Evolutionary conservation across 1,140 invertebrate genomes (phyloP).

Genomic region (Chironomus tepperi): DNA sequence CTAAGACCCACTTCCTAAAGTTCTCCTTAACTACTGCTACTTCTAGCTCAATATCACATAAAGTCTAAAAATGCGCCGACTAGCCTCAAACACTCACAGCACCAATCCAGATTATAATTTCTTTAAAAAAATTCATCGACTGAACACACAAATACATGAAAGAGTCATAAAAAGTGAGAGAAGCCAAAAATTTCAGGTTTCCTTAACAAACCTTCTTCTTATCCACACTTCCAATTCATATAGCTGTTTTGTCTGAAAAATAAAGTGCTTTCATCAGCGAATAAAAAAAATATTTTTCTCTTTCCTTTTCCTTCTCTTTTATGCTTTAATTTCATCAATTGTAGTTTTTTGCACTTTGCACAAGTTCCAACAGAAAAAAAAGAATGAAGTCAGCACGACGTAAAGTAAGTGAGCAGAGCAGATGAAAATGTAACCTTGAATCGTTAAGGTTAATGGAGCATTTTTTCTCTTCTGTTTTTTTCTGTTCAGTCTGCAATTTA

Average conservation of each 20-base stretch:
- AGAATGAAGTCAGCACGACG: constrained; percentile 6
- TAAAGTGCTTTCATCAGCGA: not conserved
- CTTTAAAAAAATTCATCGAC: no score
- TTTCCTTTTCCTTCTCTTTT: not conserved
- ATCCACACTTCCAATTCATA: no score
- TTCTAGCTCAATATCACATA: no score
- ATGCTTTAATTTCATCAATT: not conserved
- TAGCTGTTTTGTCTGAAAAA: no score
- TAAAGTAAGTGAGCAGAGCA: not conserved
- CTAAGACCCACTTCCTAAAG: no score
- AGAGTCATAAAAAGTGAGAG: not conserved
- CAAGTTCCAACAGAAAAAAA: not conserved
- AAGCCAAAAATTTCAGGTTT: constrained; percentile 4
- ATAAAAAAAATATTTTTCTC: not conserved
- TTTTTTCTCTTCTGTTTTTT: not conserved
- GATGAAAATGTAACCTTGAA: constrained; percentile 23
- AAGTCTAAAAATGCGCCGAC: no score
- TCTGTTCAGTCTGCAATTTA: not conserved
- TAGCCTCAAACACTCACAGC: no score
- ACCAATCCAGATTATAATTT: no score
- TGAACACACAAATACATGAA: not conserved
- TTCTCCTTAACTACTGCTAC: no score
- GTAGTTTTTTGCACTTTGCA: not conserved
- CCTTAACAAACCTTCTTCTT: not conserved
- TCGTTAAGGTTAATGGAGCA: constrained; percentile 22